These are phyloP conservation scores for Suricata suricatta DNA, from an alignment of 2,113 vertebrate species.

Conservation along the genomic window DNA sequence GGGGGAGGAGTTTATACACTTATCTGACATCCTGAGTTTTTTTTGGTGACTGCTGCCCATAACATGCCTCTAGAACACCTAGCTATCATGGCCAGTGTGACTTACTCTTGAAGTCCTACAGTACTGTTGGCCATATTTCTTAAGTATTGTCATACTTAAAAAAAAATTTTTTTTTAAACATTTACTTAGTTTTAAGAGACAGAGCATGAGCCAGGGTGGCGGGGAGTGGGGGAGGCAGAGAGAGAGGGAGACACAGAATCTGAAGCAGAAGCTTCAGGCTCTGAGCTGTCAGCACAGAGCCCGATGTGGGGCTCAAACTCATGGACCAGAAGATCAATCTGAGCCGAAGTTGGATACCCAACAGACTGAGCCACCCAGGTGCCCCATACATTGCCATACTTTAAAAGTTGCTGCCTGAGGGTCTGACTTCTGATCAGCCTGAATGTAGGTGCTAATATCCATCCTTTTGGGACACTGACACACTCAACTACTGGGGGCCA, in stretches of 20 bases:
- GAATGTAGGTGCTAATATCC: neutral
- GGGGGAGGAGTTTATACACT: neutral
- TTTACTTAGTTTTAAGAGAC: too few species aligned
- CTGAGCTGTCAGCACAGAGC: too few species aligned
- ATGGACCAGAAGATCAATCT: too few species aligned
- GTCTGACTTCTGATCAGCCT: neutral
- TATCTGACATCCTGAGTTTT: neutral
- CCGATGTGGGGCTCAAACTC: too few species aligned
- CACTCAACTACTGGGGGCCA: neutral
- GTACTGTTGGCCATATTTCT: neutral
- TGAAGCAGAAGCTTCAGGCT: too few species aligned
- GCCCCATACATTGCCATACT: neutral
- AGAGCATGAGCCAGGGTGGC: too few species aligned
- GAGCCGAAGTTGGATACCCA: too few species aligned
- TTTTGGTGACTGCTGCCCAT: neutral
- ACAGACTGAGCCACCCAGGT: too few species aligned
- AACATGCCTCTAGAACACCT: neutral
- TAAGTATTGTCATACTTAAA: neutral
- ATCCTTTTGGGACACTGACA: neutral
- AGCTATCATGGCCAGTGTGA: neutral
- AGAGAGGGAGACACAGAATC: too few species aligned
- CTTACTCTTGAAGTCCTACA: neutral
- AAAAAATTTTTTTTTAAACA: too few species aligned
- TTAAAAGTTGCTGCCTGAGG: neutral
- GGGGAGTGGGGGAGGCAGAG: too few species aligned